A percentile compares a stretch with the other conserved stretches of the same genome.
phyloP scores from a whole-genome alignment of 1,140 invertebrate species.

The Aphis gossypii region DNA sequence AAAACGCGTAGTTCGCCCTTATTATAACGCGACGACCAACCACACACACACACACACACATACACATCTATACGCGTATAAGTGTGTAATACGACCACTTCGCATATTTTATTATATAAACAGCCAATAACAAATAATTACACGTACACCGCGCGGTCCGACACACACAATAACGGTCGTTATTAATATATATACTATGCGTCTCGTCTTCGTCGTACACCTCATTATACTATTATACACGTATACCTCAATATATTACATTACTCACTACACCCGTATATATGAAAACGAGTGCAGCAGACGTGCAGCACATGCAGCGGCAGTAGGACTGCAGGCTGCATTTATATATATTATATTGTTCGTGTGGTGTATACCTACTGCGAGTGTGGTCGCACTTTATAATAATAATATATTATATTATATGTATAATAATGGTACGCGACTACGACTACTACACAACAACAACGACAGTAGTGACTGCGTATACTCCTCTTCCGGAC shows the following conservation, averaged over 20 bases:
- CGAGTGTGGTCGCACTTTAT: background rate
- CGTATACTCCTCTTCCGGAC: background rate
- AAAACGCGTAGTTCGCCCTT: background rate
- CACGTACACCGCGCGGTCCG: background rate
- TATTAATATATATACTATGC: too few species aligned
- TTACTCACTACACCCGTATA: background rate
- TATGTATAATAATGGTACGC: background rate
- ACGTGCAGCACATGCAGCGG: background rate
- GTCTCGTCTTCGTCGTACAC: background rate
- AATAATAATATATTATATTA: background rate
- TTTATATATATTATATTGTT: background rate
- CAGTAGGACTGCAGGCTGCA: too few species aligned
- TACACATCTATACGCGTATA: background rate
- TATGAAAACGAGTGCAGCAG: background rate
- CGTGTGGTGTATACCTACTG: background rate
- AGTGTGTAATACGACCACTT: background rate
- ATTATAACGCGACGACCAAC: background rate
- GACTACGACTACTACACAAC: background rate
- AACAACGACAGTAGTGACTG: background rate
- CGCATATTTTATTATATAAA: background rate
- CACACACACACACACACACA: background rate
- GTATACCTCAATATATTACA: background rate
- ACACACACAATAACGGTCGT: slow-evolving; percentile 11
- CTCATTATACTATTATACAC: background rate
- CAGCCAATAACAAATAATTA: slow-evolving; percentile 11